Conservation (phyloP, 2,888 invertebrate genomes). For the Antitype chi region DNA sequence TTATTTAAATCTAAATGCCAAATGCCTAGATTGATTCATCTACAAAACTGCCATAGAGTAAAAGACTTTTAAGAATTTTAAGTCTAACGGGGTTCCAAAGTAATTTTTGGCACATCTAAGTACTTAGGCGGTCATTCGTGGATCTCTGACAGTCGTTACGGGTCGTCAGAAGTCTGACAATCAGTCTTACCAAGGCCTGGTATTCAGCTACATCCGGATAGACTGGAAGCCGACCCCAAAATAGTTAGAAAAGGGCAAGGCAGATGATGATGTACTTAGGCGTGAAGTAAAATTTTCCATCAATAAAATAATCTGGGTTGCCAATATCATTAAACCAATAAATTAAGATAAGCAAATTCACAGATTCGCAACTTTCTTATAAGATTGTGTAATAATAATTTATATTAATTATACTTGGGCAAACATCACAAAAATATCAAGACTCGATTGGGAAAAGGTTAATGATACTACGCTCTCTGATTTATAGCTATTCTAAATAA, state of each 20-base stretch:
- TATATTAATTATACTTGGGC: constrained; percentile 44
- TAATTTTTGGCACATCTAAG: too few relatives aligned
- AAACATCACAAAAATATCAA: constrained; percentile 42
- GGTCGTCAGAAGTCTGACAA: too few relatives aligned
- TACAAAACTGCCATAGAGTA: not conserved
- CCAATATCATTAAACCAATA: constrained; percentile 17
- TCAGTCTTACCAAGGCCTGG: too few relatives aligned
- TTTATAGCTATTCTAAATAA: constrained; percentile 57
- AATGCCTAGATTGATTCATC: not conserved
- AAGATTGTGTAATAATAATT: constrained; percentile 49
- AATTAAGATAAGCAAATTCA: constrained; percentile 29
- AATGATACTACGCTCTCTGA: constrained; percentile 54
- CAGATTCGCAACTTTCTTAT: constrained; percentile 47
- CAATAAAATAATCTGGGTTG: not conserved
- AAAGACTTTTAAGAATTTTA: not conserved
- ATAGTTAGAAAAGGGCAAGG: too few relatives aligned
- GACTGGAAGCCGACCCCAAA: too few relatives aligned
- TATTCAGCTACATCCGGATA: too few relatives aligned
- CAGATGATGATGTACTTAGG: too few relatives aligned
- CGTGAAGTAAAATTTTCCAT: not conserved
- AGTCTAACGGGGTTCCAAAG: too few relatives aligned
- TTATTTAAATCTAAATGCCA: not conserved
- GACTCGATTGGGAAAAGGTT: constrained; percentile 54
- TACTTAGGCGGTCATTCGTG: too few relatives aligned
- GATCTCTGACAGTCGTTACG: too few relatives aligned